Conservation (phyloP, 2,797 vertebrate genomes). For the Crocodylus rhombifer region DNA sequence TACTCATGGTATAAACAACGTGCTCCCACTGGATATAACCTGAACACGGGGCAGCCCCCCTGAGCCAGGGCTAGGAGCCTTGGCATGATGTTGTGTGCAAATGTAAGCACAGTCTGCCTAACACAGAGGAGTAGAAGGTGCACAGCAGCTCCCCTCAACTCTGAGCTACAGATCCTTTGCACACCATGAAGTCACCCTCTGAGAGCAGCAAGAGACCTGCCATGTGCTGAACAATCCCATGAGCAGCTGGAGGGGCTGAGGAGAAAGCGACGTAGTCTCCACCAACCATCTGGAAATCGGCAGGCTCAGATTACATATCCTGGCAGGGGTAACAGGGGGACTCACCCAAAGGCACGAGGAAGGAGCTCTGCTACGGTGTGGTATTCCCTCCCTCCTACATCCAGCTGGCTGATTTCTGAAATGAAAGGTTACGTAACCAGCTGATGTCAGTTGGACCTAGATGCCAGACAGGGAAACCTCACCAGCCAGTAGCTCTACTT, state of each 20-base stretch:
- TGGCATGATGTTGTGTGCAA: neutral
- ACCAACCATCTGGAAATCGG: fast-evolving
- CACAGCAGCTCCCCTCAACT: neutral
- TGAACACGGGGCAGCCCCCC: neutral
- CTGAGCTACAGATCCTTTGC: neutral
- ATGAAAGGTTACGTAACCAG: too few species aligned
- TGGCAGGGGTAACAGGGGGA: neutral
- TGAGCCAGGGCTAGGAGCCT: fast-evolving
- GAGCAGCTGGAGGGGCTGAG: neutral
- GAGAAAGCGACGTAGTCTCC: neutral
- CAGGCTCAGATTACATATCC: neutral
- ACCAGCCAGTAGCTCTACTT: neutral
- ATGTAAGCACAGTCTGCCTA: neutral
- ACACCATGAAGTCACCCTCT: fast-evolving
- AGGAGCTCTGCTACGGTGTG: neutral
- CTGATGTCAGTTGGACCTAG: too few species aligned
- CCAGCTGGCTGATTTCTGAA: neutral
- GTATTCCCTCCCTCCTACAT: neutral
- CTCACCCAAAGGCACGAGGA: neutral
- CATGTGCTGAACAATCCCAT: fast-evolving
- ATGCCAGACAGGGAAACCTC: neutral
- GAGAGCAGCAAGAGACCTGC: fast-evolving
- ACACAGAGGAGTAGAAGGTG: neutral
- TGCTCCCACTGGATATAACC: too few species aligned
- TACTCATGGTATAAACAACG: neutral